phyloP scores from a whole-genome alignment of 2,888 invertebrate species.

The Mimumesa dahlbomi region DNA sequence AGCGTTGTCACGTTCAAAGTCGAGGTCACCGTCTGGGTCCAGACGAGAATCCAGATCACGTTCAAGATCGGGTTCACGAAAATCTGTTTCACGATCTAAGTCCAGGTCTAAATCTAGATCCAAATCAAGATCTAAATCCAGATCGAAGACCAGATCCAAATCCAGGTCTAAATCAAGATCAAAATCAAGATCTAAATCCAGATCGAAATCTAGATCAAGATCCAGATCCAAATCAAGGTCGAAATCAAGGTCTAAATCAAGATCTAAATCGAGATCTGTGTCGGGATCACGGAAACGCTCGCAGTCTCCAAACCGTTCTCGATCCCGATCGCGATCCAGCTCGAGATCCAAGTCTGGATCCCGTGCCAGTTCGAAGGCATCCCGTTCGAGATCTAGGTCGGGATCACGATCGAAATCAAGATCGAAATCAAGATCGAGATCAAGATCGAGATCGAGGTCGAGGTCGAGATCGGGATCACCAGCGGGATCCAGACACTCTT shows the following conservation, averaged over 20 bases:
- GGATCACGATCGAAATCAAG: slow-evolving; percentile 57
- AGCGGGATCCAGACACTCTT: slow-evolving; percentile 66
- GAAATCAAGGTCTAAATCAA: slow-evolving; percentile 71
- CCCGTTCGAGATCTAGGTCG: slow-evolving; percentile 61
- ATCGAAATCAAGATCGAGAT: slow-evolving; percentile 69
- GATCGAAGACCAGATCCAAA: slow-evolving; percentile 51
- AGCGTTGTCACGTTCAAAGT: slow-evolving; percentile 25
- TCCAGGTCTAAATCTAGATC: slow-evolving; percentile 63
- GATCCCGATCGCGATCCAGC: slow-evolving; percentile 33
- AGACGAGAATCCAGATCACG: slow-evolving; percentile 65
- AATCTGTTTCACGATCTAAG: slow-evolving; percentile 48
- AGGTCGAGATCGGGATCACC: slow-evolving; percentile 68
- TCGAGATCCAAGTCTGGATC: slow-evolving; percentile 51
- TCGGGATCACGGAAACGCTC: no score
- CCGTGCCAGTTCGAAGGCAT: slow-evolving; percentile 50
- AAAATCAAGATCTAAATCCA: slow-evolving; percentile 57
- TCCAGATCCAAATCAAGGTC: slow-evolving; percentile 75
- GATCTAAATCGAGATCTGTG: slow-evolving; percentile 54
- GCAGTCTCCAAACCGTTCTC: slow-evolving; percentile 52
- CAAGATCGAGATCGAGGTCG: slow-evolving; percentile 61
- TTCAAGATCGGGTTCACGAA: slow-evolving; percentile 42
- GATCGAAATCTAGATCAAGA: slow-evolving; percentile 73
- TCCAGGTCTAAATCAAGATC: slow-evolving; percentile 67
- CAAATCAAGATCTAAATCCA: slow-evolving; percentile 66
- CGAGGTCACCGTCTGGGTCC: slow-evolving; percentile 29